phyloP scores from a whole-genome alignment of 2,888 invertebrate species.

The Atethmia centrago region DNA sequence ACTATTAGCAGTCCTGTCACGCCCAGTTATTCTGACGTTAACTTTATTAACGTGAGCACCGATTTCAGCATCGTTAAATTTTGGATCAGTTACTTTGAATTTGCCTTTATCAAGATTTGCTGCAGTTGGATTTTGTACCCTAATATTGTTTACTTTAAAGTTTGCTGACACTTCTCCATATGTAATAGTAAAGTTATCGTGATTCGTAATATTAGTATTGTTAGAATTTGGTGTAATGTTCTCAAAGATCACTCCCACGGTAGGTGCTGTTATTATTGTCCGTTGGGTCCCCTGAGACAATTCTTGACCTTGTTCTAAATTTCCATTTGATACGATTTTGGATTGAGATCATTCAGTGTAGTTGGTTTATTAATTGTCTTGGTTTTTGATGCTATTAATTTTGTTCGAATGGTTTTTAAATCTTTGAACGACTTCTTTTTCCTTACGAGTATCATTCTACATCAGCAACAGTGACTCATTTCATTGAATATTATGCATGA shows the following conservation, averaged over 20 bases:
- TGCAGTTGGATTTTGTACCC: constrained; percentile 54
- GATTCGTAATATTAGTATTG: constrained; percentile 72
- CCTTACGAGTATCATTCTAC: not conserved
- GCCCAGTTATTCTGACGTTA: constrained; percentile 69
- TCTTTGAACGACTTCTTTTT: not conserved
- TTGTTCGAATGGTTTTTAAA: not conserved
- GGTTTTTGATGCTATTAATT: constrained; percentile 15
- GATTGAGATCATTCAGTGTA: constrained; percentile 53
- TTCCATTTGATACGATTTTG: constrained; percentile 71
- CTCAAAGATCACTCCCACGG: constrained; percentile 86
- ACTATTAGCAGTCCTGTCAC: constrained; percentile 66
- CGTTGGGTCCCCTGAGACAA: constrained; percentile 82
- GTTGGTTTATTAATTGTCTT: constrained; percentile 35
- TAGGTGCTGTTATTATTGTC: constrained; percentile 84
- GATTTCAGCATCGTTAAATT: constrained; percentile 73
- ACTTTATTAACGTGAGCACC: constrained; percentile 70
- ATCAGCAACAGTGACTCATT: not conserved
- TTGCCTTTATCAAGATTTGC: constrained; percentile 47
- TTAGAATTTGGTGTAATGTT: constrained; percentile 75
- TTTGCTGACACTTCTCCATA: constrained; percentile 49
- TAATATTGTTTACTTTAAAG: constrained; percentile 43
- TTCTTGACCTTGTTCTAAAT: constrained; percentile 88
- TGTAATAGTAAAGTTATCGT: constrained; percentile 67
- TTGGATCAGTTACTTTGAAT: constrained; percentile 62
- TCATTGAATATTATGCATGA: not conserved